phyloP scores from a whole-genome alignment of 1,140 invertebrate genomes.

The Zelostemma sp. region DNA sequence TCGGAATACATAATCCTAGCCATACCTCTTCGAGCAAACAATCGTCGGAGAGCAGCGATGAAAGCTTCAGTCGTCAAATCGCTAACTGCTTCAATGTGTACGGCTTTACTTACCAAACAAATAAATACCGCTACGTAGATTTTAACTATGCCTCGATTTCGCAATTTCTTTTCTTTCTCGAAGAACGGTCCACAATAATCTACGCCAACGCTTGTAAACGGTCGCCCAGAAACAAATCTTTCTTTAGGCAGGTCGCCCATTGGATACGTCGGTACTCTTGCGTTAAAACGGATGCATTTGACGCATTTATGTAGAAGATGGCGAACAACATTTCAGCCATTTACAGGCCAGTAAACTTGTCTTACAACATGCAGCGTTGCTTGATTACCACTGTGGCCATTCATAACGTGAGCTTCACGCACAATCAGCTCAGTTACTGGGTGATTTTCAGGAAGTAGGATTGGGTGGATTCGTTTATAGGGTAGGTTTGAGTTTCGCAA shows the following conservation, averaged over 20 bases:
- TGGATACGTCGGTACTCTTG: neutral
- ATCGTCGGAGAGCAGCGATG: slow-evolving; percentile 43
- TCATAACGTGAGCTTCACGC: neutral
- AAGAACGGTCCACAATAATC: slow-evolving; percentile 25
- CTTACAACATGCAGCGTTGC: slow-evolving; percentile 3
- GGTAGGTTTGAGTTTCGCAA: slow-evolving; percentile 5
- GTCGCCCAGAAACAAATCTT: neutral
- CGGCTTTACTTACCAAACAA: slow-evolving; percentile 26
- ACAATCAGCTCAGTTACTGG: slow-evolving; percentile 5
- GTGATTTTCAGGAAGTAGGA: slow-evolving; percentile 7
- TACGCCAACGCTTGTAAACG: slow-evolving; percentile 8
- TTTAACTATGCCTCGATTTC: slow-evolving; percentile 9
- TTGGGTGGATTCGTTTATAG: slow-evolving; percentile 7
- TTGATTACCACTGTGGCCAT: neutral
- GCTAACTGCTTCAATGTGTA: slow-evolving; percentile 52
- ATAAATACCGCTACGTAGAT: slow-evolving; percentile 16
- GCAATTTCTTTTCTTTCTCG: slow-evolving; percentile 17
- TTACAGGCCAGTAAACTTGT: slow-evolving; percentile 11
- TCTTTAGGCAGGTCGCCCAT: slow-evolving; percentile 7
- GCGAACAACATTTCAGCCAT: neutral
- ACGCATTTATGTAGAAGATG: slow-evolving; percentile 6
- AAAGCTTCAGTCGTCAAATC: slow-evolving; percentile 46
- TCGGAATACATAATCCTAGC: slow-evolving; percentile 22
- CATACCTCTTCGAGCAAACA: slow-evolving; percentile 37
- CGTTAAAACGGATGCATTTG: neutral